A percentile compares a stretch with the other conserved stretches of the same genome.
phyloP scores from a whole-genome alignment of 2,888 invertebrate species.

The Cinara cedri region DNA sequence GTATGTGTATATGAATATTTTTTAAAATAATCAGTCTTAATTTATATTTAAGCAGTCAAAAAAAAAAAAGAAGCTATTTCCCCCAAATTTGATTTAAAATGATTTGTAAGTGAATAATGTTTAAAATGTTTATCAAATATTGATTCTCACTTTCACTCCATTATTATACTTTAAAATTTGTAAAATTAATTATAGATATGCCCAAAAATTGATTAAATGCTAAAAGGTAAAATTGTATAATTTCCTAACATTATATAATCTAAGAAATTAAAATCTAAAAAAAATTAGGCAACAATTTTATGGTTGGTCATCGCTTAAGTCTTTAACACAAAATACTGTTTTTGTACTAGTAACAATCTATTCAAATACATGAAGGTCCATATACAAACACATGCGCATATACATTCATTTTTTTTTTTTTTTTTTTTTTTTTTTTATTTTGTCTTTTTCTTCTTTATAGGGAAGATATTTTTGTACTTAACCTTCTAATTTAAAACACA shows the following conservation, averaged over 20 bases:
- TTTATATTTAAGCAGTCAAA: slow-evolving; percentile 55
- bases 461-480: slow-evolving; percentile 57
- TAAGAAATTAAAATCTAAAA: slow-evolving; percentile 56
- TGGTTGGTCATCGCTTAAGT: slow-evolving; percentile 56
- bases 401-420: slow-evolving; percentile 37
- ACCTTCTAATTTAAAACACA: slow-evolving; percentile 56
- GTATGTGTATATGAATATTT: slow-evolving; percentile 47
- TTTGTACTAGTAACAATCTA: slow-evolving; percentile 57
- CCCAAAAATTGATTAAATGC: slow-evolving; percentile 53
- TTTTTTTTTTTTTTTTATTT: slow-evolving; percentile 29
- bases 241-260: slow-evolving; percentile 48
- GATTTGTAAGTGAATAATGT: slow-evolving; percentile 13
- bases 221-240: slow-evolving; percentile 52
- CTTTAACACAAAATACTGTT: slow-evolving; percentile 57
- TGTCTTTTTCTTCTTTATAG: slow-evolving; percentile 36
- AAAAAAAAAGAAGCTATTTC: slow-evolving; percentile 51
- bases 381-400: slow-evolving; percentile 57
- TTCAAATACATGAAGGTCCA: slow-evolving; percentile 52
- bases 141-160: slow-evolving; percentile 27
- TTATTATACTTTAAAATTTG: slow-evolving; percentile 35
- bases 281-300: slow-evolving; percentile 55
- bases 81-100: slow-evolving; percentile 42
- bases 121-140: slow-evolving; percentile 28
- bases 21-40: slow-evolving; percentile 56
- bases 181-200: slow-evolving; percentile 42